Conservation (phyloP, 2,797 vertebrate genomes). For the Anabas testudineus region DNA sequence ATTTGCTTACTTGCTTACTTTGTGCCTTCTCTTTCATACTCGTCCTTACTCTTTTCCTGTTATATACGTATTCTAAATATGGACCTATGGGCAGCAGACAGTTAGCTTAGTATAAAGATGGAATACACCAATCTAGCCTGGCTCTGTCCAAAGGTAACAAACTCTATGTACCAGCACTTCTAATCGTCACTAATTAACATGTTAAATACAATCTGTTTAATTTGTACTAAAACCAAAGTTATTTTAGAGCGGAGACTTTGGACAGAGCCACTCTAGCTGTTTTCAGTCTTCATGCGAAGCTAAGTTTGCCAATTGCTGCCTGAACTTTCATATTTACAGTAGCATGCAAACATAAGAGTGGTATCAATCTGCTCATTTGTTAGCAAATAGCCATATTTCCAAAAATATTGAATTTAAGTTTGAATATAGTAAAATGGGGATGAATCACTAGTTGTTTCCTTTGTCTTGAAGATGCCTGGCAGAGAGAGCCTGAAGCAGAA, state of each 20-base stretch:
- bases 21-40: not conserved
- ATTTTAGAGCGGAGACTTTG: not conserved
- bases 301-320: not conserved
- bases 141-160: not conserved
- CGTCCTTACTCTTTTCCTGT: not conserved
- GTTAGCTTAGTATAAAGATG: not conserved
- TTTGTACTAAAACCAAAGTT: not conserved
- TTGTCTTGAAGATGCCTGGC: slow-evolving; percentile 17
- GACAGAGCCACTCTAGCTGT: not conserved
- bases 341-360: not conserved
- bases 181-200: not conserved
- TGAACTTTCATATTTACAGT: not conserved
- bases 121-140: not conserved
- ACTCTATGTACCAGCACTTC: not conserved
- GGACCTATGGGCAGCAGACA: too few relatives aligned
- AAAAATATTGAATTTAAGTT: not conserved
- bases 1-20: not conserved
- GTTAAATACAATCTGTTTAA: not conserved
- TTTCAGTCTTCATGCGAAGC: not conserved
- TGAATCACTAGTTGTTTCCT: not conserved
- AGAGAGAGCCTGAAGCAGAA: not conserved
- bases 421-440: not conserved
- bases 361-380: not conserved
- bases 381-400: not conserved
- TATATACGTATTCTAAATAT: not conserved